Percentiles rank a stretch among this genome's conserved stretches.
These are phyloP conservation scores for Holothuria scabra DNA, from an alignment of 53 echinoderm and acorn worm genomes.

Conservation along the genomic window DNA sequence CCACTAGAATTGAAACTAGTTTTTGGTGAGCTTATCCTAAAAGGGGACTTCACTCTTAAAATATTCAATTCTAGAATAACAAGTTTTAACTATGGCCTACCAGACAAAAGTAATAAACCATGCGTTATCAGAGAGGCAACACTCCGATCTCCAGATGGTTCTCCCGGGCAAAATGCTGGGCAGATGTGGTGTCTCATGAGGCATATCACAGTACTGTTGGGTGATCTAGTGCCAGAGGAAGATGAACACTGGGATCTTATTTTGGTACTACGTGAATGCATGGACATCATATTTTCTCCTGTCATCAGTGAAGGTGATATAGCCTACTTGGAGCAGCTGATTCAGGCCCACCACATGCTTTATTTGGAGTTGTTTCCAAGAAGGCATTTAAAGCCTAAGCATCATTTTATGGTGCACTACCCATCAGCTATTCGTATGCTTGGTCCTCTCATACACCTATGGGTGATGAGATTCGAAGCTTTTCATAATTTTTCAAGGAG, in stretches of 20 bases:
- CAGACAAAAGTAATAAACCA: no score
- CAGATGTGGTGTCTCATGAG: no score
- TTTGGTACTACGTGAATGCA: constrained; percentile 24
- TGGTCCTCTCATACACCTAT: constrained; percentile 53
- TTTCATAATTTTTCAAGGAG: constrained; percentile 56
- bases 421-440: constrained; percentile 32
- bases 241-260: constrained; percentile 62
- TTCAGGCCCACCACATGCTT: constrained; percentile 59
- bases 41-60: no score
- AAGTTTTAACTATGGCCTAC: no score
- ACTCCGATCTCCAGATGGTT: no score
- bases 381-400: constrained; percentile 64
- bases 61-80: no score
- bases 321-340: constrained; percentile 54
- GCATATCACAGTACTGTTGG: no score
- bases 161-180: no score
- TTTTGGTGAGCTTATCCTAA: no score
- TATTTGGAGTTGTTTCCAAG: constrained; percentile 58
- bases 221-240: no score
- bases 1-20: no score
- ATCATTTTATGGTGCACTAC: constrained; percentile 65
- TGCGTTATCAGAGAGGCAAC: no score
- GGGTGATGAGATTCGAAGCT: constrained; percentile 67
- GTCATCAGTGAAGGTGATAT: constrained; percentile 46
- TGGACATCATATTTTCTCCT: constrained; percentile 57